Base-by-base conservation (phyloP, 2,888 invertebrate species). In the Zele albiditarsus region DNA sequence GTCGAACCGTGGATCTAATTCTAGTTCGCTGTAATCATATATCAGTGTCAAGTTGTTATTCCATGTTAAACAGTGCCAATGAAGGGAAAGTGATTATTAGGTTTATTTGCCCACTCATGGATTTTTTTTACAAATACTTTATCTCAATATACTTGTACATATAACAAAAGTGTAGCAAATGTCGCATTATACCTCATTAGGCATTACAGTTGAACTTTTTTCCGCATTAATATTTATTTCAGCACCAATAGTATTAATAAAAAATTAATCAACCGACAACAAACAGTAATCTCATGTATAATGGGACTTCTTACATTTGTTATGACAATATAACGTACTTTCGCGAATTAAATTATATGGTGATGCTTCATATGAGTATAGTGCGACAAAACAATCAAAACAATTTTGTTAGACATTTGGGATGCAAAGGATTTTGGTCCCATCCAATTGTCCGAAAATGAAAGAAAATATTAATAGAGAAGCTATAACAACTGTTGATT, bases 1-100 rank as follows among this genome's bases (percentile, higher is more conserved):
- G 82, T 80, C 83, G 83, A 84, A 83, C 83, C 84, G 84, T 83
- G 82, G 80, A 81, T 84, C 81, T 80, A 82, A 79, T 76, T 80
- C 79, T 77, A 78, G 79, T 82, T 82, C 81, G 82, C 76, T 75
- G 71, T 79, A 77, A 78, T 68, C 80, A 79, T 83, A 80, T 81
- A 31, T 79, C 82, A 84, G 85, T 85, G 85, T 84, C 85, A 85
- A 85, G 2, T 53, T 53, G 53, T 53, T 38, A 38, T 38, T 53
- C n/a, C 53, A 20, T n/a, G 53, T 20, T 53, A 4, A 53, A 53
- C 53, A 5, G 53, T 53, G 53, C 53, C 53, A 53, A 53, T 20
- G n/a, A 20, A 20, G 8, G 53, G 2, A 23, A 53, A 53, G n/a
- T 53, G 20, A 20, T 10, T 20, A 20, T 20, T 53, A 53, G 20